These are phyloP conservation scores for Chroicocephalus ridibundus DNA, from an alignment of 2,113 vertebrate species.

Conservation along the genomic window DNA sequence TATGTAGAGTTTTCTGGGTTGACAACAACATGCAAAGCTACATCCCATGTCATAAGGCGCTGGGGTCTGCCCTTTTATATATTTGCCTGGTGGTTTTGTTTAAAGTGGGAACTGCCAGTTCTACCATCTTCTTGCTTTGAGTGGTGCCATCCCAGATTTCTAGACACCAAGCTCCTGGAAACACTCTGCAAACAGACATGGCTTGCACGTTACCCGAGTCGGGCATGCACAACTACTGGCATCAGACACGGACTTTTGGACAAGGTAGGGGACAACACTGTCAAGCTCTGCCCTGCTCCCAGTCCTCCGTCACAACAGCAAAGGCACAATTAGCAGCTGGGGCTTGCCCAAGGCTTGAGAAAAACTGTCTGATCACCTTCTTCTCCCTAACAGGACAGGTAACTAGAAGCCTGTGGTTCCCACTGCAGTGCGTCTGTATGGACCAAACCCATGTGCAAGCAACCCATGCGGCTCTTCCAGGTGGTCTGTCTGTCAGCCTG, in stretches of 20 bases:
- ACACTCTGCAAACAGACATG: rapidly evolving
- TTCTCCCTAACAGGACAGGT: not conserved
- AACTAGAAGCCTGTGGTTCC: not conserved
- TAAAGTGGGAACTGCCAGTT: not conserved
- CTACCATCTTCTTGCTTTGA: not conserved
- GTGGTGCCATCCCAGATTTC: not conserved
- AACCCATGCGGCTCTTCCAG: rapidly evolving
- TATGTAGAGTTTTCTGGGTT: not conserved
- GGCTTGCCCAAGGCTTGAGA: not conserved
- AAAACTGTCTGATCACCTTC: not conserved
- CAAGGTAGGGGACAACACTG: rapidly evolving
- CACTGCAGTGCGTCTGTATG: not conserved
- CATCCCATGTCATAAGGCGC: rapidly evolving
- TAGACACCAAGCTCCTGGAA: not conserved
- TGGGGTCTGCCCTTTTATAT: not conserved
- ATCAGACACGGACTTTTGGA: not conserved
- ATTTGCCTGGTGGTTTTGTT: not conserved
- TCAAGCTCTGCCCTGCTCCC: not conserved
- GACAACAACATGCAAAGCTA: rapidly evolving
- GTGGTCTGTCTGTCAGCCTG: not conserved
- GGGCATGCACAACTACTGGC: rapidly evolving
- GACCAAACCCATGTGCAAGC: rapidly evolving
- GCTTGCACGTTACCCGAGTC: not conserved
- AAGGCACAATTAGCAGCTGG: not conserved
- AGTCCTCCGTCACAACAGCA: not conserved